Percentiles rank a stretch among this genome's conserved stretches.
Evolutionary conservation across 2,888 invertebrate species (phyloP).

Genomic region (Nemotelus nigrinus): DNA sequence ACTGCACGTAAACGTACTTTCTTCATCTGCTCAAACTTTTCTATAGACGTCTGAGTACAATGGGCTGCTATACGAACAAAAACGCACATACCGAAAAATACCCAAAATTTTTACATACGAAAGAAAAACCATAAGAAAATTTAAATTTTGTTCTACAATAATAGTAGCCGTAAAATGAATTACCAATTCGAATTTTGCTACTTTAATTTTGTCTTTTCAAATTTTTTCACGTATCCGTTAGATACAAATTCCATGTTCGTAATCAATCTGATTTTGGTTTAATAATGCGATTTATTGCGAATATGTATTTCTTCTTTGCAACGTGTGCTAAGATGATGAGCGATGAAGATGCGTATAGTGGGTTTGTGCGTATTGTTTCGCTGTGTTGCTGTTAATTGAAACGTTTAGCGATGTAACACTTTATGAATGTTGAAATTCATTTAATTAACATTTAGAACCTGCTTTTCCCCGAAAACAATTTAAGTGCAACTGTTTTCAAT

Average conservation of each 20-base stretch:
- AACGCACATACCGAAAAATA: neutral
- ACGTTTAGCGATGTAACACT: no score
- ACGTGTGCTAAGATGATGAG: neutral
- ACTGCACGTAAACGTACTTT: conserved; percentile 21
- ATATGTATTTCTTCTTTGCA: neutral
- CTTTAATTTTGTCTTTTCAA: conserved; percentile 26
- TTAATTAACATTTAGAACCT: no score
- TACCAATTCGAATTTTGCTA: conserved; percentile 1
- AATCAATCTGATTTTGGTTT: conserved; percentile 13
- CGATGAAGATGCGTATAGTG: no score
- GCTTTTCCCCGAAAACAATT: no score
- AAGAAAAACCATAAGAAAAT: neutral
- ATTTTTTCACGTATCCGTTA: neutral
- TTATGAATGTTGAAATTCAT: no score
- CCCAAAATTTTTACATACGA: neutral
- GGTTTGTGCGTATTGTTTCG: no score
- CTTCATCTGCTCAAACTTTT: neutral
- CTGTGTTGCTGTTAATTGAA: no score
- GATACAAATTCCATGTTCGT: conserved; percentile 12
- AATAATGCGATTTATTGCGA: conserved; percentile 7
- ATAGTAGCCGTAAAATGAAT: neutral
- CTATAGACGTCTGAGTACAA: neutral
- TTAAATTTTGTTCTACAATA: neutral
- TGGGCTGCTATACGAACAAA: neutral
- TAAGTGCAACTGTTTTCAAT: no score